Base-by-base conservation (phyloP, 2,888 invertebrate genomes). In the Sarcophaga rosellei region DNA sequence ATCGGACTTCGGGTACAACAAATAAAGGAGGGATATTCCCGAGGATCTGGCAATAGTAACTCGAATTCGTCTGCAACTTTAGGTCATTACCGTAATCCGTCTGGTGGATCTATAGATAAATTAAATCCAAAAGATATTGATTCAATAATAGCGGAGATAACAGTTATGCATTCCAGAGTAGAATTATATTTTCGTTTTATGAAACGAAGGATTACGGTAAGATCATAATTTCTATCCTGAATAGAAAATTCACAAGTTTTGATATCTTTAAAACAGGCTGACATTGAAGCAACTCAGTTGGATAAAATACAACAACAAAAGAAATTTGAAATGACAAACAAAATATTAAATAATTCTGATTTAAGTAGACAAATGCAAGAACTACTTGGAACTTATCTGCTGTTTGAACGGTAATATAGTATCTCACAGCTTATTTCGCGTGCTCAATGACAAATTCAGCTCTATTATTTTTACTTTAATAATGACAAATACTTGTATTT, bases 101-200 rank as follows among this genome's bases (percentile, higher is more conserved):
- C 93, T 8, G 92, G 92, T 0, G 92, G 92, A 47, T 91, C 92
- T 1, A 88, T 94, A 20, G 95, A 95, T 83, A 95, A 95, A 89
- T 92, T 95, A 21, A 97, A 98, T 93, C 96, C 97, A 0, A 96
- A 97, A 90, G 96, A 96, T 89, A 94, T 98, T 79, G 99, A 99
- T 94, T 95, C 96, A 0, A 94, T 98, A 66, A 95, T 99, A 83
- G 96, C 96, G 0, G 99, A 99, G 94, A 95, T 99, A 83, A 98
- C 98, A 0, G 94, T 98, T 70, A 96, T 99, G 94, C 98, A 98
- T 93, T 96, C 97, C 0, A 94, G 98, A 88, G 95, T 97, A n/a
- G 97, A 98, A 91, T 94, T 99, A 25, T 99, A 99, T 93, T 95
- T 97, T 89, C 95, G 96, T 89, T 99, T 99, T 94, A 94, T 99